These are phyloP conservation scores for Drosophila engyochracea DNA, from an alignment of 2,888 invertebrate species.

Conservation along the genomic window DNA sequence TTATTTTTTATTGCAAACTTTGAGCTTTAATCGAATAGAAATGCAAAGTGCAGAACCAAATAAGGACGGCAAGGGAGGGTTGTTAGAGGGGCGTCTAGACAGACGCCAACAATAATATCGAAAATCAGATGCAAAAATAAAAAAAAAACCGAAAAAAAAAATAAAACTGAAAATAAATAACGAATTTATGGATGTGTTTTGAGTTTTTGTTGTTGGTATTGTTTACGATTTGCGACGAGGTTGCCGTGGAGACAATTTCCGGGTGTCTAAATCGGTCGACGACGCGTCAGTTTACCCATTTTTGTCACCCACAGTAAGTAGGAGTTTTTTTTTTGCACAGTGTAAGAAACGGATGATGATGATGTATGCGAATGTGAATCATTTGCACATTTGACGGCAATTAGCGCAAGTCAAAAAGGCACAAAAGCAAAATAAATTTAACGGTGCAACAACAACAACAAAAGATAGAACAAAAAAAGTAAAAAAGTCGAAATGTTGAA, in stretches of 20 bases:
- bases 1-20: not conserved
- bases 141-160: not conserved
- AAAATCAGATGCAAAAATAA: conserved; percentile 18
- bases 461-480: not conserved
- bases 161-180: conserved; percentile 6
- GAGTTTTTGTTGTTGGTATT: conserved; percentile 12
- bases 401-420: conserved; percentile 50
- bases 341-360: not conserved
- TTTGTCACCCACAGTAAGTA: conserved; percentile 25
- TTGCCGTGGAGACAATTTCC: conserved; percentile 65
- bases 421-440: not conserved
- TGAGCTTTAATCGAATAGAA: conserved; percentile 1
- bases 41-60: conserved; percentile 30
- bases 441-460: conserved; percentile 3
- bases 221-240: conserved; percentile 2
- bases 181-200: conserved; percentile 10
- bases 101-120: conserved; percentile 27
- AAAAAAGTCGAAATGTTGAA: conserved; percentile 13
- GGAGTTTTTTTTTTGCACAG: not conserved
- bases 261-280: conserved; percentile 72
- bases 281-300: conserved; percentile 33
- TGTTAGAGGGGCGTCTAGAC: conserved; percentile 27
- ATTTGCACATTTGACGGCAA: conserved; percentile 42
- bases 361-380: conserved; percentile 27
- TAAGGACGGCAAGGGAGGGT: not conserved